A percentile compares a stretch with the other conserved stretches of the same genome.
phyloP scores from a whole-genome alignment of 37 sponge, comb jelly and placozoan species.

The Tethya wilhelma region DNA sequence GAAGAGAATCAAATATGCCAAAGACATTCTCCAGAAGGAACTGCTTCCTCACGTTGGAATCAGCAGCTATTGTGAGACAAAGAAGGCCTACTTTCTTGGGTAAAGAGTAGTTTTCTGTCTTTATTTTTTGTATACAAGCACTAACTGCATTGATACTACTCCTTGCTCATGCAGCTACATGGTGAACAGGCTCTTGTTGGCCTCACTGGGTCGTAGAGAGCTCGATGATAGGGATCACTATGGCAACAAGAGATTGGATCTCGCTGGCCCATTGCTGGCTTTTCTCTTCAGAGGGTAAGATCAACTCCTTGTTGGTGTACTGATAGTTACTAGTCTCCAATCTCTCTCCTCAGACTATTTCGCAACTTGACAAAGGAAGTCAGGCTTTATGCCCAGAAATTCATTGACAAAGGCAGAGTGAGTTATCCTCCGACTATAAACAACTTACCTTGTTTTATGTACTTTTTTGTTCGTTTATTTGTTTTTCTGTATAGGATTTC shows the following conservation, averaged over 20 bases:
- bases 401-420: conserved; percentile 94
- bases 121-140: too few species aligned
- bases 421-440: conserved; percentile 2
- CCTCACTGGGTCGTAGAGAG: conserved; percentile 94
- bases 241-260: conserved; percentile 98
- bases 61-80: conserved; percentile 99
- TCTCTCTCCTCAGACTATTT: conserved; percentile 69
- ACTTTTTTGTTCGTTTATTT: background rate
- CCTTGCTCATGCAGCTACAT: conserved; percentile 77
- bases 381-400: conserved; percentile 94
- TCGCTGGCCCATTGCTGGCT: conserved; percentile 97
- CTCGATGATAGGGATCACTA: conserved; percentile 99
- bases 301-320: background rate
- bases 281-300: conserved; percentile 95
- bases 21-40: conserved; percentile 99
- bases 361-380: conserved; percentile 98
- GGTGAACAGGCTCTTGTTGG: conserved; percentile 96
- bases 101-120: too few species aligned
- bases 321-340: background rate
- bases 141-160: too few species aligned
- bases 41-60: conserved; percentile 99
- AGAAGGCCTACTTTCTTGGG: conserved; percentile 99
- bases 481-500: conserved; percentile 76
- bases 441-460: background rate
- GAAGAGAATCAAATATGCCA: conserved; percentile 97